A percentile compares a stretch with the other conserved stretches of the same genome.
These are phyloP conservation scores for Zophobas morio DNA, from an alignment of 1,140 invertebrate genomes.

Conservation along the genomic window DNA sequence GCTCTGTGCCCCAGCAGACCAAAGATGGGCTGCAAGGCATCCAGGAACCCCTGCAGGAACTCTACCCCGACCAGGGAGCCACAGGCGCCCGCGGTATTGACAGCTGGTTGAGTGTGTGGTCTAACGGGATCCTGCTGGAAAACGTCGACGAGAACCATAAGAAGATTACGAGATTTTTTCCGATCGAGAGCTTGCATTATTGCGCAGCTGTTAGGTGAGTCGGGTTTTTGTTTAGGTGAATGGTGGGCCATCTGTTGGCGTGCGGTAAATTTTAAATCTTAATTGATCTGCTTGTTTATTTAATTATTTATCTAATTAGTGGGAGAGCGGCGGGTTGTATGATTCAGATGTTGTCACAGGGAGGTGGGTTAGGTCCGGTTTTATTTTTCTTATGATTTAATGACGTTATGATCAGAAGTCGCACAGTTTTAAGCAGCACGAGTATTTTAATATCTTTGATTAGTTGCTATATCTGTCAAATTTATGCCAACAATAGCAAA, in stretches of 20 bases:
- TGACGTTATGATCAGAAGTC: too few relatives aligned
- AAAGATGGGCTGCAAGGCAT: conserved; percentile 98
- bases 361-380: too few relatives aligned
- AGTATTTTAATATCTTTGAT: too few relatives aligned
- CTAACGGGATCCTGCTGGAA: conserved; percentile 95
- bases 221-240: background rate
- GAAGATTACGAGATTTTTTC: conserved; percentile 96
- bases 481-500: background rate
- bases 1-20: conserved; percentile 96
- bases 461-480: background rate
- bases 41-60: conserved; percentile 94
- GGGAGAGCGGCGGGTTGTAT: too few relatives aligned
- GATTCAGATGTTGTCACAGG: too few relatives aligned
- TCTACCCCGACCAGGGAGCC: conserved; percentile 94
- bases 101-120: conserved; percentile 98
- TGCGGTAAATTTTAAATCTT: background rate
- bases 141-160: conserved; percentile 97
- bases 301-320: too few relatives aligned
- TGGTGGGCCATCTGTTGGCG: too few relatives aligned
- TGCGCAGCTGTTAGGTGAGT: conserved; percentile 96
- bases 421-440: too few relatives aligned
- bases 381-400: too few relatives aligned
- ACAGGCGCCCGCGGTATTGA: conserved; percentile 94
- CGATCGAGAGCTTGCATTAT: conserved; percentile 96
- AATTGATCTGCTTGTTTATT: too few relatives aligned